Evolutionary conservation across 2,888 invertebrate genomes (phyloP).

Genomic region (Xanthorhoe designata): DNA sequence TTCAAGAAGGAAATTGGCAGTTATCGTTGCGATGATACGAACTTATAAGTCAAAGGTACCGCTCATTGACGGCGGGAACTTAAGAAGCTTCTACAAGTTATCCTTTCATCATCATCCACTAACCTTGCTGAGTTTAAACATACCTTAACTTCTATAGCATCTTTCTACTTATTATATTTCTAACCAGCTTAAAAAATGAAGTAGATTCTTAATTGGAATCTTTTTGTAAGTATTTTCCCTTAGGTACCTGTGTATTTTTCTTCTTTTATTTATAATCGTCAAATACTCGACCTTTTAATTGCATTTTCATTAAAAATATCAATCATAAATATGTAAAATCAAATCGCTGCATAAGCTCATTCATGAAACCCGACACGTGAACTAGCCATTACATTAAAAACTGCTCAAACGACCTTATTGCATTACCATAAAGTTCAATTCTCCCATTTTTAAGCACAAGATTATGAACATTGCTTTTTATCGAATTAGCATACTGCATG

Average conservation of each 20-base stretch:
- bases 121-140: neutral
- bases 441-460: slow-evolving; percentile 18
- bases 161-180: no score
- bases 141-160: no score
- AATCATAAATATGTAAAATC: slow-evolving; percentile 1
- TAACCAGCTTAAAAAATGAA: no score
- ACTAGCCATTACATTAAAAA: slow-evolving; percentile 13
- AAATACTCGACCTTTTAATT: no score
- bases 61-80: neutral
- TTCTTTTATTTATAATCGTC: no score
- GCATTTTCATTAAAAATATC: neutral
- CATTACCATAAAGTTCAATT: slow-evolving; percentile 13
- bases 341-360: slow-evolving; percentile 9
- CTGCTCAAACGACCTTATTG: slow-evolving; percentile 13
- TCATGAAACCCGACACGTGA: slow-evolving; percentile 21
- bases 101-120: neutral
- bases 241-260: no score
- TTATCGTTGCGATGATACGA: slow-evolving; percentile 48
- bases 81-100: neutral
- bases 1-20: slow-evolving; percentile 52
- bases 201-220: no score
- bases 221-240: no score
- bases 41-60: slow-evolving; percentile 35
- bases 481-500: slow-evolving; percentile 69
- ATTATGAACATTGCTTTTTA: slow-evolving; percentile 54